These are phyloP conservation scores for Pongo pygmaeus DNA, from an alignment of 2,113 vertebrate species.

Conservation along the genomic window DNA sequence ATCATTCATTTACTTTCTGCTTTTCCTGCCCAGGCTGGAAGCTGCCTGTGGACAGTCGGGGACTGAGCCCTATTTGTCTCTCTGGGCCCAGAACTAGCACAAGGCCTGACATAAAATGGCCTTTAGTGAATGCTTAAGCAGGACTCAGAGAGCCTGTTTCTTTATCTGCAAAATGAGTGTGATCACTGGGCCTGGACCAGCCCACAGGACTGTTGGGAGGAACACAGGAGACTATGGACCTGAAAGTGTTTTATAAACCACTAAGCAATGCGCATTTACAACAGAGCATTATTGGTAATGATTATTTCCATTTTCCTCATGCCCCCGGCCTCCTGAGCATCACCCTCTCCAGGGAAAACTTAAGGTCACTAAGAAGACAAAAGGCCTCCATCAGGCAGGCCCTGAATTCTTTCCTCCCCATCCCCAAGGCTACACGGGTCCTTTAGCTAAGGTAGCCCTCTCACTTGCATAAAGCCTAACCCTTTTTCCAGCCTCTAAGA, in stretches of 20 bases:
- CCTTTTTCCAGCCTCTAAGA: not conserved
- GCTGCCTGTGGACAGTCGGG: not conserved
- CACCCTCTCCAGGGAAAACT: not conserved
- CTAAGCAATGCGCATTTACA: not conserved
- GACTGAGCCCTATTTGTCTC: not conserved
- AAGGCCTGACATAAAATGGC: not conserved
- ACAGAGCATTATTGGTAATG: not conserved
- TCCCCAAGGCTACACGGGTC: not conserved
- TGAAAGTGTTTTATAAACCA: not conserved
- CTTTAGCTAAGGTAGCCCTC: not conserved
- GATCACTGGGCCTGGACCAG: not conserved
- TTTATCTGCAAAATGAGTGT: not conserved
- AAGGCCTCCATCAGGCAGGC: not conserved
- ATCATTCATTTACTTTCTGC: not conserved
- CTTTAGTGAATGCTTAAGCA: not conserved
- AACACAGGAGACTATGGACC: not conserved
- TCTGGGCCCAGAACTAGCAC: not conserved
- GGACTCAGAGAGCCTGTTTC: not conserved
- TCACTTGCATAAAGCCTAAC: not conserved
- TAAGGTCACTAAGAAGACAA: not conserved
- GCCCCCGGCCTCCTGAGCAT: not conserved
- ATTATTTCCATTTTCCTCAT: not conserved
- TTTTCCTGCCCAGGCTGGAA: not conserved
- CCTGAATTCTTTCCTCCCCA: not conserved
- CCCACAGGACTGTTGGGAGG: not conserved